Base-by-base conservation (phyloP, 1,140 invertebrate species). In the Platyscapa corneri region DNA sequence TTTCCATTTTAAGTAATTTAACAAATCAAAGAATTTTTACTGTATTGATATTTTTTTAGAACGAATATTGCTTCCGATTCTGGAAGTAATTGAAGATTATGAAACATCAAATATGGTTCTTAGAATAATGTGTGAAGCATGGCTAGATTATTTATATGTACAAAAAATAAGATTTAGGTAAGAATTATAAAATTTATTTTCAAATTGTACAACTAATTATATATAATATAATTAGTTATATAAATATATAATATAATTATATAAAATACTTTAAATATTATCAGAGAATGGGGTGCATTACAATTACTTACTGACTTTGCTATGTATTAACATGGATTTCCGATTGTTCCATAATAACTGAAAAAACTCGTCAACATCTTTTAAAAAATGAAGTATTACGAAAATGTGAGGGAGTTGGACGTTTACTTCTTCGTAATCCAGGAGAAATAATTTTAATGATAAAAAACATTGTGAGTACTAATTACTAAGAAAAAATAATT, bases 141-240 rank as follows among this genome's bases (percentile, higher is more conserved):
- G 96, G 96, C 92, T 97, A 49, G 96, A 97, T 91, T 96, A 97
- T 83, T 97, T 97, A 84, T 97, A 96, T 90, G 94, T 95, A 53
- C 95, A 96, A 86, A 95, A 95, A 91, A 96, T 97, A 64, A 97
- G 96, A 92, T 97, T 97, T 89, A 96, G 95, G 94, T 96, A 94
- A 92, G 90, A 60, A 37, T 39, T 7, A 5, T 5, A 23, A 23
- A 60, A 60, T 27, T 60, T 27, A 60, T 27, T 60, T 14, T 60
- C 14, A 60, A 53, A 53, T 53, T 53, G 10, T 53, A 53, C 18
- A 53, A 53, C 18, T 53, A 20, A 18, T 53, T 53, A 53, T 53
- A 16, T 7, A 3, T 53, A 53, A 53, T 14, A 53, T n/a, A n/a
- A n/a, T n/a, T n/a, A n/a, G n/a, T n/a, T n/a, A n/a, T n/a, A n/a